phyloP scores from a whole-genome alignment of 2,113 vertebrate genomes.

The Climacteris rufus region DNA sequence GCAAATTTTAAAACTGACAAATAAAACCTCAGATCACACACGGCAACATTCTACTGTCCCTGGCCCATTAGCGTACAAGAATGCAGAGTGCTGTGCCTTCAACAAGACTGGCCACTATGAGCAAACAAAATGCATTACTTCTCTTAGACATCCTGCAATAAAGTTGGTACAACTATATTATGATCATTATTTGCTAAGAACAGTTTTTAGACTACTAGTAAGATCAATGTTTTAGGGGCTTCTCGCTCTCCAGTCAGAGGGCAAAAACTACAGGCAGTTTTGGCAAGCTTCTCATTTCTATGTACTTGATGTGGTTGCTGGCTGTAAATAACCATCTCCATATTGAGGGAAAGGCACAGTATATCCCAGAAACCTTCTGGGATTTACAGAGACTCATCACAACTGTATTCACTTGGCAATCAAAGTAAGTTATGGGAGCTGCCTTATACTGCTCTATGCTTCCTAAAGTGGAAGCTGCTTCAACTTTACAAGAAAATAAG shows the following conservation, averaged over 20 bases:
- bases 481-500: background rate
- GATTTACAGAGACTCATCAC: background rate
- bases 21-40: background rate
- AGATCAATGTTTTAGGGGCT: background rate
- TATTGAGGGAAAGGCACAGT: background rate
- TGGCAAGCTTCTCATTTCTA: background rate
- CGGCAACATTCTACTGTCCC: background rate
- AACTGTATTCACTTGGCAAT: background rate
- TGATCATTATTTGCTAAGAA: background rate
- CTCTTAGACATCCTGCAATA: background rate
- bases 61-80: background rate
- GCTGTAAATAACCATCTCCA: background rate
- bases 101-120: background rate
- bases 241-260: background rate
- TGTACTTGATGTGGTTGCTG: background rate
- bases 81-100: background rate
- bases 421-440: background rate
- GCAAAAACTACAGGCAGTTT: background rate
- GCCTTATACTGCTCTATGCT: background rate
- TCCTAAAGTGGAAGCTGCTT: background rate
- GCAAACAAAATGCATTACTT: background rate
- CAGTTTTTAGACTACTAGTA: background rate
- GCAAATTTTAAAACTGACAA: background rate
- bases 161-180: background rate
- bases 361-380: background rate